phyloP scores from a whole-genome alignment of 2,113 vertebrate genomes.

The Rhagologus leucostigma region DNA sequence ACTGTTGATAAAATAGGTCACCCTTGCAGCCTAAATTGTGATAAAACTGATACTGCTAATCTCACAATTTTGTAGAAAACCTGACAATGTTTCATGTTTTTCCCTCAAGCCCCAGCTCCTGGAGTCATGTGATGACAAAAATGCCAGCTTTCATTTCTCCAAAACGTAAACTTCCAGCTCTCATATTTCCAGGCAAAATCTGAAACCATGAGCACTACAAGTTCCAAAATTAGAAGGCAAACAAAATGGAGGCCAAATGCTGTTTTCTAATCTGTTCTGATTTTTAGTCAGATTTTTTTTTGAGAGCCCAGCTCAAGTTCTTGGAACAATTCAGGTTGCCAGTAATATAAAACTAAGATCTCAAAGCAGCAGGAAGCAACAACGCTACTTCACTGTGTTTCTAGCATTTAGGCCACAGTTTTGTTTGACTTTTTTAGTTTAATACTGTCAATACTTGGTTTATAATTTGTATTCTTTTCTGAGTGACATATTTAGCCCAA shows the following conservation, averaged over 20 bases:
- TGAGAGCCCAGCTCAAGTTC: slow-evolving; percentile 35
- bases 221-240: slow-evolving; percentile 66
- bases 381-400: neutral
- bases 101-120: slow-evolving; percentile 39
- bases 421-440: neutral
- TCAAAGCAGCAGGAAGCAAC: neutral
- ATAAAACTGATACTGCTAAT: slow-evolving; percentile 38
- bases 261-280: slow-evolving; percentile 61
- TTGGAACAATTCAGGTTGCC: slow-evolving; percentile 34
- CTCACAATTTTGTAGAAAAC: slow-evolving; percentile 39
- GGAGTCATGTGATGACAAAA: slow-evolving; percentile 59
- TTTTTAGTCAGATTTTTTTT: slow-evolving; percentile 53
- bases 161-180: slow-evolving; percentile 60
- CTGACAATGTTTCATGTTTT: slow-evolving; percentile 46
- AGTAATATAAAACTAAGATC: slow-evolving; percentile 22
- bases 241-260: slow-evolving; percentile 55
- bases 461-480: neutral
- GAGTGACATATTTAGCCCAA: neutral
- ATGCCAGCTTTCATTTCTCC: slow-evolving; percentile 54
- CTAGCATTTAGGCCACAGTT: neutral
- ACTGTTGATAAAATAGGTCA: slow-evolving; percentile 54
- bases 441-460: neutral
- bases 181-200: slow-evolving; percentile 55
- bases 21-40: slow-evolving; percentile 29
- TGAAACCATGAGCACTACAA: slow-evolving; percentile 40